Conservation (phyloP, 2,888 invertebrate species). For the Drosophila lacicola region DNA sequence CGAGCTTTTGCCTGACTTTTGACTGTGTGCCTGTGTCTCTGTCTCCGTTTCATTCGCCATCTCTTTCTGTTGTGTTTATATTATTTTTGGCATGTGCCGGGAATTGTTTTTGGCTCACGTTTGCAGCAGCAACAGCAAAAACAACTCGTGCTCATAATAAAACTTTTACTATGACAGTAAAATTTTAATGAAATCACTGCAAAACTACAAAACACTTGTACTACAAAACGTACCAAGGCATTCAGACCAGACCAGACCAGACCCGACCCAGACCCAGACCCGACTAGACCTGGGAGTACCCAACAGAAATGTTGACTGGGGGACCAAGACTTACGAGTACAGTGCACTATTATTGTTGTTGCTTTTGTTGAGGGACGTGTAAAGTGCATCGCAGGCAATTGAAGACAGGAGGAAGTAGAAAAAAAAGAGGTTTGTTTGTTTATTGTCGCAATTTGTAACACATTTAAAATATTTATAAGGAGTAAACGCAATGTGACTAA, state of each 20-base stretch:
- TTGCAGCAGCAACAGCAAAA: slow-evolving; percentile 33
- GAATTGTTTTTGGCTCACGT: slow-evolving; percentile 67
- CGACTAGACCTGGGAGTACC: neutral
- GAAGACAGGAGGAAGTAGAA: slow-evolving; percentile 24
- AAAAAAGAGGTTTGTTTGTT: slow-evolving; percentile 30
- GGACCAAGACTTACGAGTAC: slow-evolving; percentile 18
- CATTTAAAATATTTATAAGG: slow-evolving; percentile 40
- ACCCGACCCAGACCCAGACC: slow-evolving; percentile 9
- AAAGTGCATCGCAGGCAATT: slow-evolving; percentile 55
- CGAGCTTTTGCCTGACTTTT: slow-evolving; percentile 48
- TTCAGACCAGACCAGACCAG: slow-evolving; percentile 13
- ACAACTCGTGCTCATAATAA: slow-evolving; percentile 65
- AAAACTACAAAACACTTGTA: slow-evolving; percentile 67
- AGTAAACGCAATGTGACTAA: neutral
- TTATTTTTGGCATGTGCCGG: slow-evolving; percentile 56
- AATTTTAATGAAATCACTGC: slow-evolving; percentile 77
- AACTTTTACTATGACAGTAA: slow-evolving; percentile 75
- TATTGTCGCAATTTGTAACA: slow-evolving; percentile 51
- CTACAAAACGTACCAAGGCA: slow-evolving; percentile 38
- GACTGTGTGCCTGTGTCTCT: slow-evolving; percentile 24
- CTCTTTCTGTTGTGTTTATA: slow-evolving; percentile 32
- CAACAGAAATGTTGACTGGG: slow-evolving; percentile 20
- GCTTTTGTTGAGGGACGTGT: slow-evolving; percentile 43
- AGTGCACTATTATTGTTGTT: slow-evolving; percentile 29
- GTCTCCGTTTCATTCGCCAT: slow-evolving; percentile 5